Evolutionary conservation across 2,113 vertebrate species (phyloP).

Genomic region (Python bivittatus): DNA sequence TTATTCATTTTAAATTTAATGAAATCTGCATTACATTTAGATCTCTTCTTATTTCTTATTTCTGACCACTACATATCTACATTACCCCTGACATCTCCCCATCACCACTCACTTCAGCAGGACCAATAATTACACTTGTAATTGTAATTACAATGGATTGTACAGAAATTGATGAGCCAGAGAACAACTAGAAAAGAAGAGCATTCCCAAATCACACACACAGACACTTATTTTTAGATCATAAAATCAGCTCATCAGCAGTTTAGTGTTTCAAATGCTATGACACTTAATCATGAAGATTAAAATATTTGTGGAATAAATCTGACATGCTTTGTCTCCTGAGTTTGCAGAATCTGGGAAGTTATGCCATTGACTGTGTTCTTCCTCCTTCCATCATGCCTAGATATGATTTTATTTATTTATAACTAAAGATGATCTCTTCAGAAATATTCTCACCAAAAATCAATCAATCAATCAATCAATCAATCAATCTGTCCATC

Average conservation of each 20-base stretch:
- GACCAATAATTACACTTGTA: neutral
- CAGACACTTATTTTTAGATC: neutral
- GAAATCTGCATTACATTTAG: neutral
- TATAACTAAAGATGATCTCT: neutral
- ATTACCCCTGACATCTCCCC: neutral
- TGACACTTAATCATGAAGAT: neutral
- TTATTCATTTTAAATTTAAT: neutral
- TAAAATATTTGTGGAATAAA: neutral
- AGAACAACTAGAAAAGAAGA: neutral
- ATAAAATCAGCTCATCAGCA: neutral
- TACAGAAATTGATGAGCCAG: fast-evolving
- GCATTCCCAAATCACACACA: neutral
- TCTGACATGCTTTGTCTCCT: slow-evolving; percentile 20
- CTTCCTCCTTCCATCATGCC: slow-evolving; percentile 18
- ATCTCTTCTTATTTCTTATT: neutral
- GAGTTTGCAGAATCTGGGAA: neutral
- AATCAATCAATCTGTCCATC: neutral
- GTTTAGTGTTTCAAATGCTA: neutral
- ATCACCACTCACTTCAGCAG: fast-evolving
- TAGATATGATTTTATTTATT: slow-evolving; percentile 23
- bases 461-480: neutral
- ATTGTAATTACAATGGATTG: neutral
- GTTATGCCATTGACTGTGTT: neutral
- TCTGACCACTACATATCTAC: neutral
- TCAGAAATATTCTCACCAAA: slow-evolving; percentile 28